Conservation (phyloP, 2,888 invertebrate species). For the Hesperia comma region DNA sequence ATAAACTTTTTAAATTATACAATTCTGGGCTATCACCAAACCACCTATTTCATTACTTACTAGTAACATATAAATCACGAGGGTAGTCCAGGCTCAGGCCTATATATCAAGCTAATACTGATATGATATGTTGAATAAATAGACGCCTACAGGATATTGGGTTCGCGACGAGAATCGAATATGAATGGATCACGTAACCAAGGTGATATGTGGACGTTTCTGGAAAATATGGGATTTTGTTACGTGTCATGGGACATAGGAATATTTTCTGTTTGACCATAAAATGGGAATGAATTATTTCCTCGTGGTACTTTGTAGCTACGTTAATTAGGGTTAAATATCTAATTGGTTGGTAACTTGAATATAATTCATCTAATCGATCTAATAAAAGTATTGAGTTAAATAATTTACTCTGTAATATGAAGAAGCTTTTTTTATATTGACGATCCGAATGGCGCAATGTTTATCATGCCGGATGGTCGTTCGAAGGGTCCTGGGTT, state of each 20-base stretch:
- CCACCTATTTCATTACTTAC: not conserved
- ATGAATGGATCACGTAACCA: slow-evolving; percentile 69
- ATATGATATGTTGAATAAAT: slow-evolving; percentile 84
- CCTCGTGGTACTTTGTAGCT: too few relatives aligned
- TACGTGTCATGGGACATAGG: slow-evolving; percentile 18
- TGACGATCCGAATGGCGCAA: too few relatives aligned
- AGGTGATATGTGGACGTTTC: slow-evolving; percentile 50
- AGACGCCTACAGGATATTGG: slow-evolving; percentile 77
- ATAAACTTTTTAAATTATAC: too few relatives aligned
- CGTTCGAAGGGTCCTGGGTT: too few relatives aligned
- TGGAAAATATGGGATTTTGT: slow-evolving; percentile 36
- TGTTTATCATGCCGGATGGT: too few relatives aligned
- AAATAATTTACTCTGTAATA: too few relatives aligned
- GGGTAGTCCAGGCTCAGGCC: slow-evolving; percentile 49
- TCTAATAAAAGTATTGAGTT: too few relatives aligned
- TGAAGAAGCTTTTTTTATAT: too few relatives aligned
- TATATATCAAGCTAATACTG: slow-evolving; percentile 82
- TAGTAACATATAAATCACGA: slow-evolving; percentile 28
- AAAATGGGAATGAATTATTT: too few relatives aligned
- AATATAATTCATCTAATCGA: too few relatives aligned
- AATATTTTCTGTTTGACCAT: slow-evolving; percentile 5
- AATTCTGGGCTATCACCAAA: not conserved
- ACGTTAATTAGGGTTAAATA: too few relatives aligned
- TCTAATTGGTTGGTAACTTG: too few relatives aligned
- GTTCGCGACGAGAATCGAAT: slow-evolving; percentile 64